Evolutionary conservation across 2,888 invertebrate species (phyloP).

Genomic region (Abscondita cerata): DNA sequence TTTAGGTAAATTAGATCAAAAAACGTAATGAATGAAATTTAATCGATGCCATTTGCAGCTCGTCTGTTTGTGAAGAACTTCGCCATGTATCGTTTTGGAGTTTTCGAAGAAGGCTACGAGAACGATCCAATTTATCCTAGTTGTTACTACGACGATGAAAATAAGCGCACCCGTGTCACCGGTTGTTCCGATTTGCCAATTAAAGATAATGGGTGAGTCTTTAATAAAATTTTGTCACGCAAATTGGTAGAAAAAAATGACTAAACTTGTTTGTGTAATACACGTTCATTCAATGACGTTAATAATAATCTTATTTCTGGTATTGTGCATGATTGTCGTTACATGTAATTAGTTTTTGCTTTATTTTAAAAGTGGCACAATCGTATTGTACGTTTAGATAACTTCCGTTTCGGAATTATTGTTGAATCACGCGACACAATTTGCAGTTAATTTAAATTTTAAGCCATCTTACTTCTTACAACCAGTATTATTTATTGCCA

Average conservation of each 20-base stretch:
- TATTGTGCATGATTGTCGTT: no score
- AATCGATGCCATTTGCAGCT: conserved; percentile 41
- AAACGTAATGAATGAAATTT: no score
- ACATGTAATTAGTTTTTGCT: no score
- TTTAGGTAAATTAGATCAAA: conserved; percentile 55
- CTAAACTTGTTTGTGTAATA: neutral
- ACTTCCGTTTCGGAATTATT: no score
- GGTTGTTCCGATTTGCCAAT: conserved; percentile 64
- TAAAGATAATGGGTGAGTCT: conserved; percentile 59
- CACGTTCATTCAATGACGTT: no score
- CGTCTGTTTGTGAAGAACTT: conserved; percentile 67
- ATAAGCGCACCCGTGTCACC: conserved; percentile 56
- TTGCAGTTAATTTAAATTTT: no score
- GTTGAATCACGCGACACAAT: no score
- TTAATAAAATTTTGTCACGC: neutral
- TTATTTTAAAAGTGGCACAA: no score
- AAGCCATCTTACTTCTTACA: no score
- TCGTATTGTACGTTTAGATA: no score
- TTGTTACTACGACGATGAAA: conserved; percentile 60
- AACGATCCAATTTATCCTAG: conserved; percentile 66
- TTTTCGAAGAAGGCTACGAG: conserved; percentile 68
- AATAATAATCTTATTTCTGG: no score
- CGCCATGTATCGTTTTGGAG: conserved; percentile 72
- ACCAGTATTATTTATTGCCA: no score
- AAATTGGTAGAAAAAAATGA: neutral